Evolutionary conservation across 1,140 invertebrate genomes (phyloP).

Genomic region (Zaprionus ghesquierei): DNA sequence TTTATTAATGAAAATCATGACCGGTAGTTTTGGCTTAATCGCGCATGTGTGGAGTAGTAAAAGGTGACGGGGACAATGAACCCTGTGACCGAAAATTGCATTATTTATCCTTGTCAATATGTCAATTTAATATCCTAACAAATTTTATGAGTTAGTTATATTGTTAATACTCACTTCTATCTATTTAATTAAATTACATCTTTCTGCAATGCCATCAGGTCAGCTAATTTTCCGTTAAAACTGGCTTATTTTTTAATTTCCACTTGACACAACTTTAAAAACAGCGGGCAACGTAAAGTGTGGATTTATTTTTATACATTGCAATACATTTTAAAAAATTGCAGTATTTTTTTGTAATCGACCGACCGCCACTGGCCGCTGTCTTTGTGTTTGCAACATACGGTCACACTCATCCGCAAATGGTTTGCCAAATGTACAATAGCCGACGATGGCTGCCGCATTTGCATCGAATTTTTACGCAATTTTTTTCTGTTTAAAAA

Average conservation of each 20-base stretch:
- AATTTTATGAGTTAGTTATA: neutral
- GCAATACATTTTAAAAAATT: neutral
- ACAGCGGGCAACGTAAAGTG: no score
- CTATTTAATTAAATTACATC: no score
- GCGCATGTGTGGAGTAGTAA: conserved; percentile 50
- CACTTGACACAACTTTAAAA: no score
- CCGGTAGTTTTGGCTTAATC: conserved; percentile 24
- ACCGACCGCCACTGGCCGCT: neutral
- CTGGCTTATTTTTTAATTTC: no score
- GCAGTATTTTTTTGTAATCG: neutral
- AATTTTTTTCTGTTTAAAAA: conserved; percentile 9
- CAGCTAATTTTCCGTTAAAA: no score
- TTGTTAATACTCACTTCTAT: no score
- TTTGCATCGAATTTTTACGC: neutral
- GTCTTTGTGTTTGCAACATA: neutral
- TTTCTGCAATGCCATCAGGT: no score
- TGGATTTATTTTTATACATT: neutral
- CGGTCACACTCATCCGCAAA: conserved; percentile 10
- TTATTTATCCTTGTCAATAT: neutral
- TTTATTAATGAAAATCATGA: conserved; percentile 60
- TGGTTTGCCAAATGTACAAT: conserved; percentile 46
- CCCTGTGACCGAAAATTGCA: neutral
- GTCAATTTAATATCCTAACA: neutral
- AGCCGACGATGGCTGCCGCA: conserved; percentile 4
- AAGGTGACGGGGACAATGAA: conserved; percentile 31